A percentile compares a stretch with the other conserved stretches of the same genome.
phyloP scores from a whole-genome alignment of 1,140 invertebrate species.

The Antheraea pernyi region DNA sequence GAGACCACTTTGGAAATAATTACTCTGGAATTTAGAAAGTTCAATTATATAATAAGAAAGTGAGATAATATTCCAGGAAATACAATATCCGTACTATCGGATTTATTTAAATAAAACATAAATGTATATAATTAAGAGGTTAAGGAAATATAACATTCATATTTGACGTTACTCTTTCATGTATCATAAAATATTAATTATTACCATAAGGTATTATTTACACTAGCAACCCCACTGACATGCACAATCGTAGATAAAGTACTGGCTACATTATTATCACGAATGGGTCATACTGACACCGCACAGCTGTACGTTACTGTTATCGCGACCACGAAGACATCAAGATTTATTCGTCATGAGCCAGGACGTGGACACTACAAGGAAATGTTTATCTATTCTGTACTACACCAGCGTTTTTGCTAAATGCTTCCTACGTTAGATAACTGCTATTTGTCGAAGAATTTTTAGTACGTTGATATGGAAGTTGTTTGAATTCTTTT shows the following conservation, averaged over 20 bases:
- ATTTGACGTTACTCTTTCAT: no score
- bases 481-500: not conserved
- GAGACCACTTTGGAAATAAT: no score
- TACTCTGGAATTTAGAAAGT: no score
- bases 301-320: constrained; percentile 31
- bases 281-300: constrained; percentile 26
- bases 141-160: no score
- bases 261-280: constrained; percentile 14
- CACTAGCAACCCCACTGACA: constrained; percentile 21
- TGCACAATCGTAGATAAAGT: constrained; percentile 9
- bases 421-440: constrained; percentile 15
- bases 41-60: no score
- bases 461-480: not conserved
- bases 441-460: constrained; percentile 6
- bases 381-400: constrained; percentile 58
- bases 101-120: no score
- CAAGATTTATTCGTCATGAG: constrained; percentile 58
- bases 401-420: constrained; percentile 44
- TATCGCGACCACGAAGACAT: constrained; percentile 47
- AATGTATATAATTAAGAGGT: no score
- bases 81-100: no score
- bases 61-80: no score
- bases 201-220: constrained; percentile 1
- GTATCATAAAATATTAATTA: no score
- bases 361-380: constrained; percentile 42